Evolutionary conservation across 30 jellyfish, hydroid and myxozoan genomes (phyloP), one percentile per base, ranked within the genome.

Genomic region (Nemopilema nomurai): DNA sequence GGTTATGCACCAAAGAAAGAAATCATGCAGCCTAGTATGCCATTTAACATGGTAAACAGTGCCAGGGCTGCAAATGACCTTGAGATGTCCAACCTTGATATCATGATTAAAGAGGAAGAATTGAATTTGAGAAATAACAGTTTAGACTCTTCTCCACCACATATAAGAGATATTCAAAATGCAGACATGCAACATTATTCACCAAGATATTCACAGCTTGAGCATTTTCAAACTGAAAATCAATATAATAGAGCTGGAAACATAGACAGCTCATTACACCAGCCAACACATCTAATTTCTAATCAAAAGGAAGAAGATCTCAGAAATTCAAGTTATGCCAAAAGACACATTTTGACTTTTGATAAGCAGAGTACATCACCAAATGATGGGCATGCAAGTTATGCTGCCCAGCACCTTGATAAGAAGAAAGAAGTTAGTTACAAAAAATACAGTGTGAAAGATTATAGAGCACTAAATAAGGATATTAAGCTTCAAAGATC

Each of bases 401-500:
- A 84, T 51, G 87, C 87, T 1, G 82, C 77, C 16, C 93, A 84
- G 62, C 93, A 84, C 74, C 51, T 73, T 8, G 93, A 74, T 25
- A 84, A 84, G 68, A 84, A 65, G 63, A 67, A 70, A 24, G 65
- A 78, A 22, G 76, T 71, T 51, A 22, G 71, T n/a, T 84, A 84
- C 53, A 84, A 74, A 53, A 84, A 66, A 49, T 84, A 84, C 52
- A 29, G 93, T 31, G 52, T 84, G 29, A 84, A 74, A 67, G 93
- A 84, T 33, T 84, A 84, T 63, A 31, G 51, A 26, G 93, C 81
- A 21, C 67, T 84, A 8, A 84, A 49, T 19, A 73, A 63, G 30
- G 93, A 84, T 51, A 53, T 84, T 25, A 75, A 33, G 62, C 83
- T 84, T 1, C 93, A 84, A 72, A 74, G 78, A 65, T 84, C 93